These are phyloP conservation scores for Psittacula echo DNA, from an alignment of 2,797 vertebrate species.

Conservation along the genomic window DNA sequence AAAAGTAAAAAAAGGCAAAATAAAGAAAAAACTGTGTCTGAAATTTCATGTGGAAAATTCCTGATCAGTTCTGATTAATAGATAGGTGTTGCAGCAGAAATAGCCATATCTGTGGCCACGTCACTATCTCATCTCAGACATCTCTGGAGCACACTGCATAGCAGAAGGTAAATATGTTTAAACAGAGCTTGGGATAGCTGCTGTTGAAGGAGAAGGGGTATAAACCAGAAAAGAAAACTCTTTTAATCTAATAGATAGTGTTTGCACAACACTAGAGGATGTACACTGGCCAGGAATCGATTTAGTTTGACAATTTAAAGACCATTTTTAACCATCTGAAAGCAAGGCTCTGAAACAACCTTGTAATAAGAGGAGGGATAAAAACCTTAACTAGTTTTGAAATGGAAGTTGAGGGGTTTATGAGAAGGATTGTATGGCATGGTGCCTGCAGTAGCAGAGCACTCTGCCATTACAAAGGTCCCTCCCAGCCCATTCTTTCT, in stretches of 20 bases:
- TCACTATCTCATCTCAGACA: background rate
- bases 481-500: background rate
- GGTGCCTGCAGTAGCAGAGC: background rate
- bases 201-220: background rate
- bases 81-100: background rate
- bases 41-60: background rate
- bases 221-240: background rate
- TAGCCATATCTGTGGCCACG: background rate
- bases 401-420: background rate
- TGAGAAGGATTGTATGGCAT: accelerated
- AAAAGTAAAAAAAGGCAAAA: background rate
- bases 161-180: background rate
- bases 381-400: background rate
- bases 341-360: background rate
- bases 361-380: background rate
- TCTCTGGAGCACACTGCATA: background rate
- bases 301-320: background rate
- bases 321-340: background rate
- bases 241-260: background rate
- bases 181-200: background rate
- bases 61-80: background rate
- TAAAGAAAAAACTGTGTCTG: background rate
- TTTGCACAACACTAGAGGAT: background rate
- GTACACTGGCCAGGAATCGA: background rate
- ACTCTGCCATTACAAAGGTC: background rate